Base-by-base conservation (phyloP, 2,888 invertebrate species). In the Ectemnius continuus region DNA sequence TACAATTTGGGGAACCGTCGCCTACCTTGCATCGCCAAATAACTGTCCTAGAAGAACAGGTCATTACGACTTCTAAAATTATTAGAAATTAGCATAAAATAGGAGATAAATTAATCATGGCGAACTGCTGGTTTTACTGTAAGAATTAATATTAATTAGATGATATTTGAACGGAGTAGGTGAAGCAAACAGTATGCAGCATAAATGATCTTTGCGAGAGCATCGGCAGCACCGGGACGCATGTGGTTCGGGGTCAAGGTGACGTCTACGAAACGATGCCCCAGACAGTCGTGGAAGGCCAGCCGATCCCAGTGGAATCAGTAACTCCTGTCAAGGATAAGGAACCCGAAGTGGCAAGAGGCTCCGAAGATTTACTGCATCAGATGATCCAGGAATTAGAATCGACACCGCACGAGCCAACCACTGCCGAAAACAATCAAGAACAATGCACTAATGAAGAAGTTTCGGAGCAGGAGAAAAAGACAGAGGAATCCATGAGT, bases 1-100 rank as follows among this genome's bases (percentile, higher is more conserved):
- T 88, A 16, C 85, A 84, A 48, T 87, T 88, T 36, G 88, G 88
- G 4, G 88, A 88, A 64, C 80, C 80, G 0, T 59, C 66, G n/a
- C 72, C 76, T 23, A 64, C 78, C 2, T 60, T 63, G 4, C 70
- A 80, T 0, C 61, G 64, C 1, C 20, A 69, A 14, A 47, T 79
- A 23, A 70, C 81, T 0, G 46, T 46, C 5, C 60, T 83, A 52
- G 83, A 83, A 13, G 68, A 76, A n/a, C 81, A 83, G 74, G 84
- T 84, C 67, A 60, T 60, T 4, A 23, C 16, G 11, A 23, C 20
- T 16, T 5, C 45, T 20, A 13, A 52, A 11, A 23, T 48, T 66
- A 58, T 13, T 20, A 13, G 4, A 16, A 3, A 16, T 48, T 45
- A 2, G 16, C 2, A 52, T 3, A 23, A 36, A 58, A 13, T 20